These are phyloP conservation scores for Ormyrus nitidulus DNA, from an alignment of 2,888 invertebrate genomes.

Conservation along the genomic window DNA sequence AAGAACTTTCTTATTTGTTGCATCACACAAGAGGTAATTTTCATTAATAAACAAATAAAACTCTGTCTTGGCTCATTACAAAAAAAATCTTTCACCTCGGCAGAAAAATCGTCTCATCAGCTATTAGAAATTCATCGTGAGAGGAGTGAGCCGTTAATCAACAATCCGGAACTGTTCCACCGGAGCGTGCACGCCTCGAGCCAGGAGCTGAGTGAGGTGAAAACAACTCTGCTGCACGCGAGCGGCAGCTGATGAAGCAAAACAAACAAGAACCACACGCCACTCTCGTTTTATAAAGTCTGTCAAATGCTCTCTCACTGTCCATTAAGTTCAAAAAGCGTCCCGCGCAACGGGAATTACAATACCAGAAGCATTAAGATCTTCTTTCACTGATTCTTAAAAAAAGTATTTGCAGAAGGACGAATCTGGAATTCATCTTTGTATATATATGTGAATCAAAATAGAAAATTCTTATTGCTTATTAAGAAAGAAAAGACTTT, in stretches of 20 bases:
- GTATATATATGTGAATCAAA: constrained; percentile 12
- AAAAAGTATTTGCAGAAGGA: background rate
- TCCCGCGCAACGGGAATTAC: constrained; percentile 11
- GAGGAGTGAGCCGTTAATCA: constrained; percentile 61
- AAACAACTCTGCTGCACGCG: constrained; percentile 69
- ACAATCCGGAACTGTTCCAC: constrained; percentile 67
- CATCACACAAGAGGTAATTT: constrained; percentile 67
- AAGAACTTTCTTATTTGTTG: constrained; percentile 80
- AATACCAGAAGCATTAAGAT: background rate
- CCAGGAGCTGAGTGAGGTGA: constrained; percentile 72
- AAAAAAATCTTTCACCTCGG: constrained; percentile 33
- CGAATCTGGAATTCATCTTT: constrained; percentile 24
- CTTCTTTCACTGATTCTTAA: constrained; percentile 20
- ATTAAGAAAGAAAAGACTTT: background rate
- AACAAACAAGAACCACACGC: background rate
- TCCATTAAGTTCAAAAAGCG: constrained; percentile 17
- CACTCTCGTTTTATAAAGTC: constrained; percentile 1
- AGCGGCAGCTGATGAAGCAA: constrained; percentile 67
- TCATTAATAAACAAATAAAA: background rate
- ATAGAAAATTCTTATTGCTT: constrained; percentile 17
- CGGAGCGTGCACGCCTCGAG: constrained; percentile 67
- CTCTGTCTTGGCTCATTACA: background rate
- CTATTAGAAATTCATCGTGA: constrained; percentile 65
- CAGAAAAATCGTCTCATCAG: constrained; percentile 67
- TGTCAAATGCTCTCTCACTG: constrained; percentile 32